These are phyloP conservation scores for Tolmerus cingulatus DNA, from an alignment of 2,888 invertebrate genomes.

Conservation along the genomic window DNA sequence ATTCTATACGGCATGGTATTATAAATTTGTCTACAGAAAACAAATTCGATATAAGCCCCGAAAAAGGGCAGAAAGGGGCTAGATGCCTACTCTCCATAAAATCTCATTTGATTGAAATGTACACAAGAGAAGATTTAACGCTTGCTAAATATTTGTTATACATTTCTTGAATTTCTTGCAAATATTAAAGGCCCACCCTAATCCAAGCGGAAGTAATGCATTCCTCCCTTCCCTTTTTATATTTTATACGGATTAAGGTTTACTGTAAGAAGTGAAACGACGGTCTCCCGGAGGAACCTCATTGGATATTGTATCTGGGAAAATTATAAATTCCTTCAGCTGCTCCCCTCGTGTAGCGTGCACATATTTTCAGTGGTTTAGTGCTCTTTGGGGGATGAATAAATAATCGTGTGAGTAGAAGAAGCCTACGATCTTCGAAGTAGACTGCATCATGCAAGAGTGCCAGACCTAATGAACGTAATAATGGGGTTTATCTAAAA, in stretches of 20 bases:
- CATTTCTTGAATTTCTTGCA: background rate
- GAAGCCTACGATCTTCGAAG: background rate
- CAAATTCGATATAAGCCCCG: background rate
- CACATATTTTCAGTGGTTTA: background rate
- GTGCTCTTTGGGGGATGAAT: background rate
- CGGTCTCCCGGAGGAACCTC: background rate
- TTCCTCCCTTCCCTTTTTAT: background rate
- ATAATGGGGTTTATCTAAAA: background rate
- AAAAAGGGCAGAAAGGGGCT: background rate
- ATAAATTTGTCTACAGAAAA: slow-evolving; percentile 15
- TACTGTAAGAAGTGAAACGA: background rate
- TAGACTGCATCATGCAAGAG: background rate
- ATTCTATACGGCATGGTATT: background rate
- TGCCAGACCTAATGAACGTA: background rate
- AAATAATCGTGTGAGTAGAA: background rate
- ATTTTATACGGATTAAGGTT: background rate
- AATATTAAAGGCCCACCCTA: background rate
- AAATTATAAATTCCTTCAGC: background rate
- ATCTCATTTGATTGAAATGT: slow-evolving; percentile 6
- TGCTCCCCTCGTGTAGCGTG: background rate
- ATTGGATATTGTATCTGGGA: background rate
- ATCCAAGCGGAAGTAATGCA: slow-evolving; percentile 11
- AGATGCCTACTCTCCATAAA: background rate
- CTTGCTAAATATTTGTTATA: slow-evolving; percentile 24
- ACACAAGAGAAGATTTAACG: slow-evolving; percentile 12